Evolutionary conservation across 2,113 vertebrate genomes (phyloP).

Genomic region (Calyptommatus sinebrachiatus): DNA sequence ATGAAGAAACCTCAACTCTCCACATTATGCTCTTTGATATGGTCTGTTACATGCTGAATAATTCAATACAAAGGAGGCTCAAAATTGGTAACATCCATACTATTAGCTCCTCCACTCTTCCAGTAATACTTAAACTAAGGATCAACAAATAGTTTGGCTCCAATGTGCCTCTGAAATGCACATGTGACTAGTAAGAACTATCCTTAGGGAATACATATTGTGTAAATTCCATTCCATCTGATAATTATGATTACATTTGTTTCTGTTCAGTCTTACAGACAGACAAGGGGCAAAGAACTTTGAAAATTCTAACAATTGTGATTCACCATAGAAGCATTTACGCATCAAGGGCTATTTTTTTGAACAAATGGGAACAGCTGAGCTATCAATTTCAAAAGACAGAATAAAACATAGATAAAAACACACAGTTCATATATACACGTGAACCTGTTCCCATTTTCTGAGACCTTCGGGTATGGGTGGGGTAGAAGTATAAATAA

Average conservation of each 20-base stretch:
- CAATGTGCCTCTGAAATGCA: not conserved
- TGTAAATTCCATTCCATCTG: fast-evolving
- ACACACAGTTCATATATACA: not conserved
- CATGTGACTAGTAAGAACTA: not conserved
- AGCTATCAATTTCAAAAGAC: constrained; percentile 2
- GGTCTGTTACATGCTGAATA: not conserved
- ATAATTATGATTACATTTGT: fast-evolving
- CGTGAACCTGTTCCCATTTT: not conserved
- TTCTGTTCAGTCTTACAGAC: not conserved
- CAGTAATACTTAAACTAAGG: not conserved
- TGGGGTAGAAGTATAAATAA: too few species aligned
- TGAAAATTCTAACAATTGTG: constrained; percentile 21
- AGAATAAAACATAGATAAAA: constrained; percentile 16
- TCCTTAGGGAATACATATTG: constrained; percentile 2
- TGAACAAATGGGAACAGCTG: not conserved
- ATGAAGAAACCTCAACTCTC: not conserved
- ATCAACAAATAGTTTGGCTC: not conserved
- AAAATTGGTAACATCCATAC: not conserved
- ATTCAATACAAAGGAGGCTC: not conserved
- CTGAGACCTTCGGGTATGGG: too few species aligned
- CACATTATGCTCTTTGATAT: not conserved
- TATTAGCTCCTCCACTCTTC: not conserved
- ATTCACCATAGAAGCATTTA: constrained; percentile 39
- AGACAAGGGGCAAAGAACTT: constrained; percentile 37
- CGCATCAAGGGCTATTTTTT: not conserved